Conservation (phyloP, 2,797 vertebrate genomes). For the Hippopotamyrus pictus region DNA sequence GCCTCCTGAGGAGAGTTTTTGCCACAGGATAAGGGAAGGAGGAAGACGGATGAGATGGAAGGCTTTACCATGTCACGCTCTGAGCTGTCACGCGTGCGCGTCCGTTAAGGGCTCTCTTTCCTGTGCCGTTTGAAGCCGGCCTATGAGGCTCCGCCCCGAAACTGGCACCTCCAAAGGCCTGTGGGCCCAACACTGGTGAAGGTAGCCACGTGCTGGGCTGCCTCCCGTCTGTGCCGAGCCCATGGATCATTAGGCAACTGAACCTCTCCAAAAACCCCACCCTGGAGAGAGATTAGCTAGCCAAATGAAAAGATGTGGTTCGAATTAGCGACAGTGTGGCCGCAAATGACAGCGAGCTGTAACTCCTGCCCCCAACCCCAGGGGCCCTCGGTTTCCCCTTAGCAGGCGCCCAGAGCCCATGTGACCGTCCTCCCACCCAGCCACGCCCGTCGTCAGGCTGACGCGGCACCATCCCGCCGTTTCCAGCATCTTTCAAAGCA, state of each 20-base stretch:
- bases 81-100: neutral
- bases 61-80: neutral
- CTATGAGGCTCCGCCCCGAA: neutral
- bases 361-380: neutral
- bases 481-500: neutral
- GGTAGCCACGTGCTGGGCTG: neutral
- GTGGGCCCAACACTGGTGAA: neutral
- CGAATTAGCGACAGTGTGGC: neutral
- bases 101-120: neutral
- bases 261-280: neutral
- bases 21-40: neutral
- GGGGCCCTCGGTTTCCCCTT: neutral
- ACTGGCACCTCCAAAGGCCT: neutral
- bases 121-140: neutral
- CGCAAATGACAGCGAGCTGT: slow-evolving; percentile 19
- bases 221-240: neutral
- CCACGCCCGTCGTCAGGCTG: neutral
- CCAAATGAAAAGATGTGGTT: slow-evolving; percentile 25
- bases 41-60: neutral
- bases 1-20: neutral
- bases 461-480: neutral
- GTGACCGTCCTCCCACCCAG: neutral
- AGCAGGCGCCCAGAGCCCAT: neutral
- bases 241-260: neutral
- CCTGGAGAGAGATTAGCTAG: neutral